Evolutionary conservation across 2,113 vertebrate species (phyloP), one percentile per base, ranked within the genome.

Genomic region (Lanius collurio): DNA sequence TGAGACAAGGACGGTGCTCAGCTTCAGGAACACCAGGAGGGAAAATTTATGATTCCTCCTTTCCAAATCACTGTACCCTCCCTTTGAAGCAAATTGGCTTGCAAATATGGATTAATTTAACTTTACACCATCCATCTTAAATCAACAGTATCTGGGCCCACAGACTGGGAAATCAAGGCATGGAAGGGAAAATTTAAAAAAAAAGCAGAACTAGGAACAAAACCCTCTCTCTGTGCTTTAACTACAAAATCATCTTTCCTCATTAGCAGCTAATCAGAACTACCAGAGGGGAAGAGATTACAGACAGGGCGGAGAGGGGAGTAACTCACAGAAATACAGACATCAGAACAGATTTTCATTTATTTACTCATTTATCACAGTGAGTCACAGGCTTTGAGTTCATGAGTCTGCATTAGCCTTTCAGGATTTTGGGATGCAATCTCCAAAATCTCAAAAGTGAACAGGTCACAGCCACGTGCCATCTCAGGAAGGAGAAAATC

Each of bases 231-330:
- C 57, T 71, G 57, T 55, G 78, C 78, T 95, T 93, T 95, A 96
- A 95, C 87, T 85, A 42, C 84, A 87, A 85, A 94, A 78, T 71
- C 87, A 95, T 91, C 89, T 96, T 71, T 94, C 91, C 91, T 92
- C 87, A 56, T 95, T 91, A 97, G 89, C 87, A 85, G 78, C 84
- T 95, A 89, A 95, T 91, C 84, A 95, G 91, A 96, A 82, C 65
- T 79, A 94, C 70, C 75, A 83, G 87, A 96, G 93, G 84, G 78
- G 87, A 83, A 95, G 93, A 91, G 91, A 95, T 93, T 89, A 84
- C 73, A 91, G 84, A 26, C 75, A 73, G 93, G 95, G 89, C 3
- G 39, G 89, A 90, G 89, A 87, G 74, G 42, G 93, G 91, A 95
- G 87, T 24, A 88, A 79, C 93, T 65, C 87, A 41, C 39, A 93